These are phyloP conservation scores for Dromaius novaehollandiae DNA, from an alignment of 2,113 vertebrate species.

Conservation along the genomic window DNA sequence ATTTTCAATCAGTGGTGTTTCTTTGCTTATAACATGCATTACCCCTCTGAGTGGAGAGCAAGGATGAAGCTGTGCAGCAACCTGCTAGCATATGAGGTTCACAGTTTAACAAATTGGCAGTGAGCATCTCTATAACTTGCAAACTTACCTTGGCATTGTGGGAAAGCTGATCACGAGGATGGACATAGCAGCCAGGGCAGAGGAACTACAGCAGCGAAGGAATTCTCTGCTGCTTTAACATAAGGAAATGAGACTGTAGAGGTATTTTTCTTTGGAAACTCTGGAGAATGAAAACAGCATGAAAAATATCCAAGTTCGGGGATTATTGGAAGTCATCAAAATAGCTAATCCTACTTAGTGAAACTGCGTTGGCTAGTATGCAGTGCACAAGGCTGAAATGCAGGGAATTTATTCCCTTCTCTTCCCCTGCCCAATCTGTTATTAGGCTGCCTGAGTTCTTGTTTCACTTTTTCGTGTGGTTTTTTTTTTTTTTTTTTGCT, in stretches of 20 bases:
- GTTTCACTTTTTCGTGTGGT: background rate
- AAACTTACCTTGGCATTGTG: background rate
- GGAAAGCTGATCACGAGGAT: background rate
- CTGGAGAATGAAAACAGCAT: rapidly evolving
- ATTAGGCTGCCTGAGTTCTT: background rate
- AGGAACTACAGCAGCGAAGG: background rate
- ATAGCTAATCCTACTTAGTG: background rate
- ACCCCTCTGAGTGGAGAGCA: background rate
- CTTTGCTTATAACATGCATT: background rate
- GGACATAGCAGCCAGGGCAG: background rate
- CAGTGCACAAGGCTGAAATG: background rate
- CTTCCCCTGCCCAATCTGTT: rapidly evolving
- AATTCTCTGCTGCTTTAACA: background rate
- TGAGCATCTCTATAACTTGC: background rate
- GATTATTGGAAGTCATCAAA: background rate
- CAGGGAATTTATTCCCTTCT: background rate
- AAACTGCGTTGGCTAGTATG: background rate
- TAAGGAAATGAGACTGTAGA: background rate
- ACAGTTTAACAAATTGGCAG: background rate
- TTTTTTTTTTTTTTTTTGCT: background rate
- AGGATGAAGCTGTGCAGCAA: background rate
- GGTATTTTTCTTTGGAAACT: background rate
- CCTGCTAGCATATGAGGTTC: background rate
- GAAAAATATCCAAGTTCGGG: background rate
- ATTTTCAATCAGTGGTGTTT: background rate